A percentile compares a stretch with the other conserved stretches of the same genome.
Evolutionary conservation across 2,113 vertebrate species (phyloP).

Genomic region (Amia ocellicauda): DNA sequence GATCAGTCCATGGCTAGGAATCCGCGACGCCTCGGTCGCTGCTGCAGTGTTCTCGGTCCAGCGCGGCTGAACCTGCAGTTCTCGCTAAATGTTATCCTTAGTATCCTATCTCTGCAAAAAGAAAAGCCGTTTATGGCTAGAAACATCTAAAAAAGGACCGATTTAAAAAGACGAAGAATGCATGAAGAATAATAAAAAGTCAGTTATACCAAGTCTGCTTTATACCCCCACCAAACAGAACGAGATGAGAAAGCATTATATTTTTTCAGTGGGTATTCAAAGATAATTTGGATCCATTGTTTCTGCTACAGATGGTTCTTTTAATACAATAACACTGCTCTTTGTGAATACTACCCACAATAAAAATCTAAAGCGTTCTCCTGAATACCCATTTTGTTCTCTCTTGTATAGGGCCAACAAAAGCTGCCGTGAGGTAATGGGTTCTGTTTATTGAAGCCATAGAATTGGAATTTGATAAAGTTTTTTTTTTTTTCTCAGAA

Average conservation of each 20-base stretch:
- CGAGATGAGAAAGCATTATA: constrained; percentile 98
- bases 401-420: constrained; percentile 99
- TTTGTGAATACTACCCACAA: constrained; percentile 99
- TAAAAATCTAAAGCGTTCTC: constrained; percentile 99
- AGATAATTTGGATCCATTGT: constrained; percentile 99
- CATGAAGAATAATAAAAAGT: constrained; percentile 99
- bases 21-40: constrained; percentile 34
- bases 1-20: constrained; percentile 22
- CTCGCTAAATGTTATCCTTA: constrained; percentile 56
- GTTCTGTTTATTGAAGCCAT: constrained; percentile 96
- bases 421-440: constrained; percentile 99
- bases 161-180: constrained; percentile 93
- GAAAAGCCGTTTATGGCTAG: constrained; percentile 97
- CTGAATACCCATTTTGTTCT: constrained; percentile 99
- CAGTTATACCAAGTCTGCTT: constrained; percentile 91
- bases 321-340: constrained; percentile 99
- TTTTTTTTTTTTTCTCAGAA: constrained; percentile 80
- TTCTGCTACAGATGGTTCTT: constrained; percentile 99
- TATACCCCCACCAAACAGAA: constrained; percentile 90
- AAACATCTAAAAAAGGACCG: constrained; percentile 92
- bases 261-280: constrained; percentile 99
- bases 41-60: constrained; percentile 35
- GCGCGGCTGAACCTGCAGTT: constrained; percentile 57
- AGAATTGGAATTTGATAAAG: constrained; percentile 98
- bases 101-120: constrained; percentile 88